phyloP scores from a whole-genome alignment of 2,797 vertebrate genomes.

The Silurus lanzhouensis region DNA sequence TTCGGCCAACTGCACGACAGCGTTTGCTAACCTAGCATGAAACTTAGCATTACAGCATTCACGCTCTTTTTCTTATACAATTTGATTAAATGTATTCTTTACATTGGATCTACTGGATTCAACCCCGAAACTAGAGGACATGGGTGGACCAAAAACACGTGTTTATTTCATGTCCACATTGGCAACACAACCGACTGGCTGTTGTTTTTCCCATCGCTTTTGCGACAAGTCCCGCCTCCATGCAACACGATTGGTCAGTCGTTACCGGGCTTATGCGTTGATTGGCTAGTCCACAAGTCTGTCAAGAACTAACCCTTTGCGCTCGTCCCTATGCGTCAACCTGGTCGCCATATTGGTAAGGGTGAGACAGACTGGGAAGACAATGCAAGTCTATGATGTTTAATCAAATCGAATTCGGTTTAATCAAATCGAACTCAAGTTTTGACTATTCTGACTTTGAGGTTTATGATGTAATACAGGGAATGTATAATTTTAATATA shows the following conservation, averaged over 20 bases:
- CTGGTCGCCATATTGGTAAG: constrained; percentile 15
- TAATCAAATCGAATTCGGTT: neutral
- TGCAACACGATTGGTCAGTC: neutral
- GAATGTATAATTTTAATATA: neutral
- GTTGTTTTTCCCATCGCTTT: constrained; percentile 5
- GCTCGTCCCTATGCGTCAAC: neutral
- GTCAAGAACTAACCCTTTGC: neutral
- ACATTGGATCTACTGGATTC: neutral
- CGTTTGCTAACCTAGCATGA: constrained; percentile 17
- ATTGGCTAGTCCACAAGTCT: neutral
- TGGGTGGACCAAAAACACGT: too few relatives aligned
- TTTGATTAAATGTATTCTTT: neutral
- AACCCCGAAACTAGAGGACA: neutral
- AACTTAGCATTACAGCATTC: neutral
- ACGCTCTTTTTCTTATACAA: neutral
- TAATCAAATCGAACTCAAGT: too few relatives aligned
- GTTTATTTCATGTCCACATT: neutral
- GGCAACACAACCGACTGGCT: neutral
- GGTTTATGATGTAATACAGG: neutral
- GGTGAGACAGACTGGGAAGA: neutral
- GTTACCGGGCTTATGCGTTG: neutral
- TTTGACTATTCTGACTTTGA: neutral
- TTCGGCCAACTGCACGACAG: neutral
- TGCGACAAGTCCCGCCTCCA: neutral
- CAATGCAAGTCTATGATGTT: neutral